Base-by-base conservation (phyloP, 1,140 invertebrate genomes). In the Watersipora subatra region DNA sequence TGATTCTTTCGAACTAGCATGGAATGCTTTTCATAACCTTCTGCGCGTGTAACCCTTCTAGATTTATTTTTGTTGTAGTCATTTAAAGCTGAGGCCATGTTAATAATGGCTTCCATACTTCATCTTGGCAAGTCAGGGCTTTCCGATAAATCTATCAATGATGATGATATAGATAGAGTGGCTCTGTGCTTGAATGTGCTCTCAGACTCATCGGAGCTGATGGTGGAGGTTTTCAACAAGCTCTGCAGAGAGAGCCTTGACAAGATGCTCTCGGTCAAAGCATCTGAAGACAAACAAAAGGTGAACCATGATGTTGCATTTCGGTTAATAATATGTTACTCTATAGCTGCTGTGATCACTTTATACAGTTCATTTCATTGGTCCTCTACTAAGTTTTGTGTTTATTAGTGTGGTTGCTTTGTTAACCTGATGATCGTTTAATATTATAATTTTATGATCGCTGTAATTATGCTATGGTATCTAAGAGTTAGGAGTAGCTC, bases 161-260 rank as follows among this genome's bases (percentile, higher is more conserved):
- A 97, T 75, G 96, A 98, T 79, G 95, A 98, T 78, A 81, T 86
- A 27, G 94, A 98, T 76, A 86, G 93, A 71, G 87, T 95, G 28
- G 86, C 89, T n/a, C 81, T 92, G 62, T 94, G 92, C 76, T 67
- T 85, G 24, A 78, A 81, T 62, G 80, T 83, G 17, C 78, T 94
- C n/a, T 87, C 89, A 34, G 89, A 90, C 61, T 84, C 86, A 24
- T 87, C 86, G 0, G 80, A 85, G 0, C 75, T 87, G 15, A 85
- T 92, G 57, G 82, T 86, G 7, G 82, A 86, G 26, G 88, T 96
- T 3, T 93, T 94, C 72, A 87, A 86, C 26, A 80, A 84, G 7
- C 84, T 86, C 20, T 94, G 93, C 69, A 84, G 92, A 15, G 80
- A 84, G 30, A 91, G 93, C 3, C 81, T 97, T 1, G 86, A 87